Percentiles rank a stretch among this genome's conserved stretches.
phyloP scores from a whole-genome alignment of 1,140 invertebrate species.

The Caenorhabditis brenneri region DNA sequence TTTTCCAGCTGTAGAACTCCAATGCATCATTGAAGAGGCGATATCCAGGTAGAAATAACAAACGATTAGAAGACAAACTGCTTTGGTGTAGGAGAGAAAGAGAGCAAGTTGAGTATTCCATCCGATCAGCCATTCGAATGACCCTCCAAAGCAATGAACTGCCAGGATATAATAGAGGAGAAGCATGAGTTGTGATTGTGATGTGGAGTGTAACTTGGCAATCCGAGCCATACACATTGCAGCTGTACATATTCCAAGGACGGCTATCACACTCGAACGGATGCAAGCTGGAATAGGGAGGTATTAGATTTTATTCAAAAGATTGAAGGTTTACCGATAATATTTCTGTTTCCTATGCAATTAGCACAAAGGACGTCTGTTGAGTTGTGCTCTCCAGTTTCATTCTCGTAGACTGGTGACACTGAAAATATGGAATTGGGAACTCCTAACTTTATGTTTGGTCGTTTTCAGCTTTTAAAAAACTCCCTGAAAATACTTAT shows the following conservation, averaged over 20 bases:
- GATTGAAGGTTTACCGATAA: not conserved
- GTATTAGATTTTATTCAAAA: not conserved
- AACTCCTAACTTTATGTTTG: not conserved
- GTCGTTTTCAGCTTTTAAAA: not conserved
- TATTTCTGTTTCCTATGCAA: not conserved
- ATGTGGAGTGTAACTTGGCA: slow-evolving; percentile 19
- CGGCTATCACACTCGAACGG: not conserved
- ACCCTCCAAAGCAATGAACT: slow-evolving; percentile 44
- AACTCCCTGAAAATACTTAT: not conserved
- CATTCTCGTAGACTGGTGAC: slow-evolving; percentile 7
- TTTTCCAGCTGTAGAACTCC: slow-evolving; percentile 48
- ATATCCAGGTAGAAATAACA: slow-evolving; percentile 56
- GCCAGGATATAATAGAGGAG: slow-evolving; percentile 47
- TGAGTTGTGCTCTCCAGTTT: slow-evolving; percentile 10
- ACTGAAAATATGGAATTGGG: not conserved
- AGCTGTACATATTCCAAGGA: slow-evolving; percentile 38
- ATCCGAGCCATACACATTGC: slow-evolving; percentile 32
- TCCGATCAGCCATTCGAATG: slow-evolving; percentile 54
- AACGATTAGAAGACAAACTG: slow-evolving; percentile 51
- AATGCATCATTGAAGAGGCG: slow-evolving; percentile 52
- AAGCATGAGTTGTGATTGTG: slow-evolving; percentile 34
- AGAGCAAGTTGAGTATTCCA: slow-evolving; percentile 50
- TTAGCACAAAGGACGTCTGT: slow-evolving; percentile 41
- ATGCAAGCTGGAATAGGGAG: slow-evolving; percentile 24
- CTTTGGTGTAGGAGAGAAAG: slow-evolving; percentile 48